These are phyloP conservation scores for Cryptophagus acutangulus DNA, from an alignment of 2,888 invertebrate genomes.

Conservation along the genomic window DNA sequence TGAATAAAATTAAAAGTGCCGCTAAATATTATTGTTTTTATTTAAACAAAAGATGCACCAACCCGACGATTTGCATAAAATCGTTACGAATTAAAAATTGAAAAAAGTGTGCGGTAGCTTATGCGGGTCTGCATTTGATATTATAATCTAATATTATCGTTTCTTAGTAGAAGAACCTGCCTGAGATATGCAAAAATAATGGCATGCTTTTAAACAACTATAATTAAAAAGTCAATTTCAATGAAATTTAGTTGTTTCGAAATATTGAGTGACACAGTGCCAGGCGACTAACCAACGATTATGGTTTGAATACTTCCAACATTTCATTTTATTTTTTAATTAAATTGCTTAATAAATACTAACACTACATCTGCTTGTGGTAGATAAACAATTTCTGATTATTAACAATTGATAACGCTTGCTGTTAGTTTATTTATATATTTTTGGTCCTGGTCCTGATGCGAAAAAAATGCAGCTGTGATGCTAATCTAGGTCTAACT, in stretches of 20 bases:
- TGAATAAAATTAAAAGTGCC: too few relatives aligned
- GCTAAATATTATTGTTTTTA: too few relatives aligned
- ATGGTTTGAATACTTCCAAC: conserved; percentile 1
- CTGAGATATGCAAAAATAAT: conserved; percentile 1
- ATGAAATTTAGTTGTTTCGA: conserved; percentile 1
- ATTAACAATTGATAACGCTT: conserved; percentile 1
- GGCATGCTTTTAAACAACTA: not conserved
- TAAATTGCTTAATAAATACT: conserved; percentile 1
- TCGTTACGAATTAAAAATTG: too few relatives aligned
- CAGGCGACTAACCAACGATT: not conserved
- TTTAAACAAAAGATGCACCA: too few relatives aligned
- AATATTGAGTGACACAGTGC: conserved; percentile 1
- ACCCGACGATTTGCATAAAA: too few relatives aligned
- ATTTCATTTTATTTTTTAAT: too few relatives aligned
- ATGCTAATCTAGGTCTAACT: too few relatives aligned
- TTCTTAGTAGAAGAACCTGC: not conserved
- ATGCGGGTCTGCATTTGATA: conserved; percentile 2
- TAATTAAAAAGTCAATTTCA: conserved; percentile 1
- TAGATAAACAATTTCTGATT: not conserved
- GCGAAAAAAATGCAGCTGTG: too few relatives aligned
- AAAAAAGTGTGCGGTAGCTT: too few relatives aligned
- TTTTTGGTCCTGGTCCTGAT: too few relatives aligned
- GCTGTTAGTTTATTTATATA: too few relatives aligned
- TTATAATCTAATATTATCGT: not conserved
- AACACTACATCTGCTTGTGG: not conserved